These are phyloP conservation scores for Channallabes apus DNA, from an alignment of 2,797 vertebrate species.

Conservation along the genomic window DNA sequence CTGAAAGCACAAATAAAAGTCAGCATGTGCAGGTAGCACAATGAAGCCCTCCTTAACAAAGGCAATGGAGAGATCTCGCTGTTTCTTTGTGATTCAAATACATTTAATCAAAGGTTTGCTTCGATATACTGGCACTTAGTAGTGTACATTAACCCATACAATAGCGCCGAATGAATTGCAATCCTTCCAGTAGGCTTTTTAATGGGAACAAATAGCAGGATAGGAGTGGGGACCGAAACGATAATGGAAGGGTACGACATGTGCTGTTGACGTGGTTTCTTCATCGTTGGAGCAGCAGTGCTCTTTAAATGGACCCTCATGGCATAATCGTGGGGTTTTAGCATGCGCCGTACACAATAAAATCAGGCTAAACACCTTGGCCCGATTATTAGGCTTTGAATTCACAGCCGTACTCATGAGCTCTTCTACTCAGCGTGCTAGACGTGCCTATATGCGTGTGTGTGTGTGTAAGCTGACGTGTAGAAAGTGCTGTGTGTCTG, in stretches of 20 bases:
- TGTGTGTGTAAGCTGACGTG: not conserved
- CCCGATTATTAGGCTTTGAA: slow-evolving; percentile 52
- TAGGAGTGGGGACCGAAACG: slow-evolving; percentile 68
- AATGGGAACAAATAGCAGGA: slow-evolving; percentile 69
- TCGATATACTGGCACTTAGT: slow-evolving; percentile 79
- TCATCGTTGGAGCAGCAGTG: slow-evolving; percentile 62
- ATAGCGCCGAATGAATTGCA: slow-evolving; percentile 73
- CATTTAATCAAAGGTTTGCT: slow-evolving; percentile 85
- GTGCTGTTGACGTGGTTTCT: slow-evolving; percentile 71
- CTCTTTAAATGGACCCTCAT: slow-evolving; percentile 63
- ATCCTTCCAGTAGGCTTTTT: slow-evolving; percentile 66
- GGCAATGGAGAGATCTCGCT: slow-evolving; percentile 74
- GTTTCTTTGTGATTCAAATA: slow-evolving; percentile 85
- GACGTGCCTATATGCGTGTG: not conserved
- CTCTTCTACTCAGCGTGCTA: slow-evolving; percentile 25
- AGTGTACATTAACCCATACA: slow-evolving; percentile 80
- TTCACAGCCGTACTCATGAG: slow-evolving; percentile 43
- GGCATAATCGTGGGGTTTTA: slow-evolving; percentile 63
- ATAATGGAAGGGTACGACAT: slow-evolving; percentile 75
- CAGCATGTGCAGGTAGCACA: slow-evolving; percentile 73
- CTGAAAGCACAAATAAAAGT: slow-evolving; percentile 74
- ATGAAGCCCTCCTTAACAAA: slow-evolving; percentile 73
- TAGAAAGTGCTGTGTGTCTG: not conserved
- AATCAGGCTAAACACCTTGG: slow-evolving; percentile 53
- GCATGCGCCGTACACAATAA: slow-evolving; percentile 42